Percentiles rank a stretch among this genome's conserved stretches.
These are phyloP conservation scores for Dendrolimus houi DNA, from an alignment of 2,888 invertebrate genomes.

Conservation along the genomic window DNA sequence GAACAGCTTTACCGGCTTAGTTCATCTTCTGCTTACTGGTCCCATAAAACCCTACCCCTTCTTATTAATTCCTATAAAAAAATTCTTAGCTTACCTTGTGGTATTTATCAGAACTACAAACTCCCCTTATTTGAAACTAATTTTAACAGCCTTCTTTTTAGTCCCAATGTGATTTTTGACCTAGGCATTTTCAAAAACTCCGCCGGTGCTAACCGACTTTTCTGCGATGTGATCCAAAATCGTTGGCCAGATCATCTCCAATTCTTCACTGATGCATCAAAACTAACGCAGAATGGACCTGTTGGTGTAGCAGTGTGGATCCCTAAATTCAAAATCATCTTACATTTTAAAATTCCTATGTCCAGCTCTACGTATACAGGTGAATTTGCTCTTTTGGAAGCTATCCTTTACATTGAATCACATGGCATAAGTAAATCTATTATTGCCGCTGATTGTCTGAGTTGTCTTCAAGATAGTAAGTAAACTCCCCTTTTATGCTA, in stretches of 20 bases:
- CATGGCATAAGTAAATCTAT: background rate
- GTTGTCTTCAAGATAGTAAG: conserved; percentile 1
- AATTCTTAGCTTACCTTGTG: no score
- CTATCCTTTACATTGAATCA: background rate
- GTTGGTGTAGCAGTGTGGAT: conserved; percentile 2
- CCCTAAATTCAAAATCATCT: background rate
- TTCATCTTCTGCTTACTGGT: no score
- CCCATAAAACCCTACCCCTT: no score
- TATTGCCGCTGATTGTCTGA: conserved; percentile 1
- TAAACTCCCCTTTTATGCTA: no score
- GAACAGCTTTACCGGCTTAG: no score
- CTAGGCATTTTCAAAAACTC: no score
- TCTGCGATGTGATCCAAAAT: background rate
- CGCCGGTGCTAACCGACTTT: background rate
- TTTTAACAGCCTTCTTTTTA: no score
- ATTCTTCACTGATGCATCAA: background rate
- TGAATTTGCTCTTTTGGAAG: conserved; percentile 1
- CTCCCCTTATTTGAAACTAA: no score
- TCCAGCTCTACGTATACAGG: background rate
- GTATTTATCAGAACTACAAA: no score
- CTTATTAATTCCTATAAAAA: no score
- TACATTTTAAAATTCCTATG: conserved; percentile 1
- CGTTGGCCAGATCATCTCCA: background rate
- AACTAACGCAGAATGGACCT: background rate
- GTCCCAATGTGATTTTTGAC: no score